phyloP scores from a whole-genome alignment of 2,113 vertebrate species.

The Formicarius rufipectus region DNA sequence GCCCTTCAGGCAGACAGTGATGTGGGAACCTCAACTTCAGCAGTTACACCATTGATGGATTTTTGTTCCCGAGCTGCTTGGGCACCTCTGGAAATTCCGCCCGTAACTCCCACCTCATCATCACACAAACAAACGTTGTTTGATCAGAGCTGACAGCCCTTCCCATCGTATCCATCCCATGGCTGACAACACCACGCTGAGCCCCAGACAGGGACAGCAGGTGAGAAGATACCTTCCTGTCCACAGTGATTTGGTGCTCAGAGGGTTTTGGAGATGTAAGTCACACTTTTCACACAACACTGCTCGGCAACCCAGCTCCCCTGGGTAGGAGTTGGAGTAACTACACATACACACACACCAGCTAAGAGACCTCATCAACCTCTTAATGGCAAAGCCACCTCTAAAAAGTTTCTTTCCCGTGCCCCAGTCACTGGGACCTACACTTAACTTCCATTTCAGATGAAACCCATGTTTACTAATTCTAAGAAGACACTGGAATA shows the following conservation, averaged over 20 bases:
- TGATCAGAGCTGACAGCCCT: background rate
- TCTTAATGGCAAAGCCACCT: background rate
- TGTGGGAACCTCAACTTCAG: background rate
- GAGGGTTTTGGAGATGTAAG: background rate
- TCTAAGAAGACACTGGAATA: background rate
- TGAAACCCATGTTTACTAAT: background rate
- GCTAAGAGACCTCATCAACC: background rate
- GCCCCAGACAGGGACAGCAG: background rate
- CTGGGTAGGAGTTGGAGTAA: background rate
- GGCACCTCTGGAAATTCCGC: background rate
- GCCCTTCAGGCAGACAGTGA: background rate
- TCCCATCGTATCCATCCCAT: background rate
- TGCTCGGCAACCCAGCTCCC: background rate
- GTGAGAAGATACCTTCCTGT: background rate
- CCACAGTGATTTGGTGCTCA: background rate
- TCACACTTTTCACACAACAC: background rate
- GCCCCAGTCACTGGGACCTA: background rate
- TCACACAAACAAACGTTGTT: background rate
- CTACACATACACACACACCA: accelerated
- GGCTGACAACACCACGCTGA: background rate
- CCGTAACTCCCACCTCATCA: background rate
- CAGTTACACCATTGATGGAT: background rate
- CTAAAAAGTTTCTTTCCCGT: background rate
- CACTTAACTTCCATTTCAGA: background rate
- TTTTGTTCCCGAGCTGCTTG: background rate